Evolutionary conservation across 2,797 vertebrate genomes (phyloP).

Genomic region (Ptychadena robeensis): DNA sequence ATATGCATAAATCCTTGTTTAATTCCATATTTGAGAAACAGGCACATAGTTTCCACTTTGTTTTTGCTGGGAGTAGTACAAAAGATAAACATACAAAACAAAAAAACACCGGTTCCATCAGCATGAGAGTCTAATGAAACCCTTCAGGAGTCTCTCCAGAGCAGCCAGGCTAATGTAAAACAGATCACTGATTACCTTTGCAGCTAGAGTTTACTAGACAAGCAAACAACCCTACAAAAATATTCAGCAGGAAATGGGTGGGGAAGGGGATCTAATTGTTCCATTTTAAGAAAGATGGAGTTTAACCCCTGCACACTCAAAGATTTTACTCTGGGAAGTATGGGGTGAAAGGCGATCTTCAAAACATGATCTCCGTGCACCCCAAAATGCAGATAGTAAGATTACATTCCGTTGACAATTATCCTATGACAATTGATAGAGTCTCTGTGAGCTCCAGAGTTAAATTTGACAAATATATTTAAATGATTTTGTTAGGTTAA

Average conservation of each 20-base stretch:
- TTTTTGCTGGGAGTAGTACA: conserved; percentile 23
- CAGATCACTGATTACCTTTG: conserved; percentile 59
- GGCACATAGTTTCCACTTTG: not conserved
- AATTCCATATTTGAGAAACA: conserved; percentile 1
- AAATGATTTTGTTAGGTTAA: conserved; percentile 18
- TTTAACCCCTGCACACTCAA: conserved; percentile 39
- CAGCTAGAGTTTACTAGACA: conserved; percentile 58
- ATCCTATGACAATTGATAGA: not conserved
- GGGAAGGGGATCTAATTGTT: conserved; percentile 51
- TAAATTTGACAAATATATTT: conserved; percentile 19
- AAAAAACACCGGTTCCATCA: conserved; percentile 47
- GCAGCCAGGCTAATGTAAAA: conserved; percentile 57
- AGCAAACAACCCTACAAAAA: conserved; percentile 56
- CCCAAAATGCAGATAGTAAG: not conserved
- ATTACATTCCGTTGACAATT: not conserved
- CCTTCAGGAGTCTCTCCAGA: conserved; percentile 53
- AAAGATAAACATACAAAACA: conserved; percentile 38
- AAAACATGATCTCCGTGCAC: not conserved
- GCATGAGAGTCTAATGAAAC: conserved; percentile 47
- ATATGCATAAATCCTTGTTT: not conserved
- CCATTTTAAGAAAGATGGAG: conserved; percentile 36
- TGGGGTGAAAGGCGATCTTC: not conserved
- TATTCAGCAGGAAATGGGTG: conserved; percentile 47
- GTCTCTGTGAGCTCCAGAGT: not conserved
- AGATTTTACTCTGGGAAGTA: not conserved